Base-by-base conservation (phyloP, 2,888 invertebrate species). In the Uropetala carovei region DNA sequence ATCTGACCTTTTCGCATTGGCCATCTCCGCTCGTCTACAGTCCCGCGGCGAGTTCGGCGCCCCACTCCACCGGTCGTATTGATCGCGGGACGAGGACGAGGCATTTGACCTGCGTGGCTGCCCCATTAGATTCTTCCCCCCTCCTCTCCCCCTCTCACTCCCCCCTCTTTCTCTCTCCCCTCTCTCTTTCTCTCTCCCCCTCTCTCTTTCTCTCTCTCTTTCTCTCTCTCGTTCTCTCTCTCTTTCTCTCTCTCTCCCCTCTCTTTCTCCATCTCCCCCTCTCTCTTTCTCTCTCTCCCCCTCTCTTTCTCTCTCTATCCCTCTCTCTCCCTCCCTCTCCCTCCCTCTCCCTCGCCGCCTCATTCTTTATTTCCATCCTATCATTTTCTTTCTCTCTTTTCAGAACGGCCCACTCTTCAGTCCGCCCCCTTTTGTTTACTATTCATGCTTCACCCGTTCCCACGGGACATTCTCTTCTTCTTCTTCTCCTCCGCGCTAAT, bases 61-160 rank as follows among this genome's bases (percentile, higher is more conserved):
- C 64, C 43, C 43, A 64, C 89, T 64, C 89, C 89, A n/a, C 64
- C 89, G 43, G 64, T 64, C 89, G 64, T 89, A 89, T 89, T 89
- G 89, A 89, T 89, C 89, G 89, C 18, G 5, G 30, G 27, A n/a
- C 27, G 60, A 86, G 86, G 59, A 64, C 59, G 30, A 43, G 89
- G 89, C 89, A 89, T 89, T 89, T 89, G 89, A 89, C 89, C 89
- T 89, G 89, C 89, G 89, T 89, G 64, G 64, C 89, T 89, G 89
- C 89, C 89, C 89, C 89, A 89, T 89, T 89, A 89, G 43, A 60
- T 64, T 43, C 89, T 16, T 60, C 60, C 30, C 57, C 60, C 86
- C 60, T 30, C 30, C 60, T 22, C 85, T 58, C 18, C 59, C 59
- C 59, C 59, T 59, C 59, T 14, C 59, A 11, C 18, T n/a, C 10